Base-by-base conservation (phyloP, 2,888 invertebrate species). In the Eupithecia pulchellata region DNA sequence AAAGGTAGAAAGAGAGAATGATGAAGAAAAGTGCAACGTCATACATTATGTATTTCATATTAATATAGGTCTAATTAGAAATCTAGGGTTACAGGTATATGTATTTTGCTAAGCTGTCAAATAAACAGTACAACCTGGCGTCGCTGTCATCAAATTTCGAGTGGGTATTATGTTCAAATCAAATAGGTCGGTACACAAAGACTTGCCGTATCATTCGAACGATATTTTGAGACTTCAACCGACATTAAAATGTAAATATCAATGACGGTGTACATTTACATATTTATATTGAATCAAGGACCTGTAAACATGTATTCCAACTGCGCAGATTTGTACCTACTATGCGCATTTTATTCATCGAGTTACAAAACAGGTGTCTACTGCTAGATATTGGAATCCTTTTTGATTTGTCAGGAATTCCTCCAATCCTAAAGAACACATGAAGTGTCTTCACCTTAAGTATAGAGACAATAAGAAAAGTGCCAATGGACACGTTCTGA, bases 261-360 rank as follows among this genome's bases (percentile, higher is more conserved):
- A 4, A 29, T 57, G 57, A 9, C 57, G 57, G 29, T 29, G 14
- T 57, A 14, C 17, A 57, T 29, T 57, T 57, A 29, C 57, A 17
- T n/a, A 66, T 58, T 66, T 42, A 30, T 29, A 66, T 66, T 20
- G 20, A 66, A 66, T 20, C 39, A 42, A 58, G 58, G 42, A 13
- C 14, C 47, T 52, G 55, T 55, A 55, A 65, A 34, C 34, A 65
- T 36, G 42, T 29, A 57, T 57, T 57, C 9, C 27, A 58, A 66
- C 66, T 66, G 30, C 66, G 66, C 58, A 66, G 66, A 66, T 39
- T 47, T 58, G n/a, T 57, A n/a, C n/a, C n/a, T n/a, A n/a, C n/a
- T n/a, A 66, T 57, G 36, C 65, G 39, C 29, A 39, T 66, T 32
- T 64, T 52, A 34, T 52, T 39, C n/a, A 66, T 34, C 11, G 57